Conservation (phyloP, 2,797 vertebrate species). For the Toxotes lorentzi region DNA sequence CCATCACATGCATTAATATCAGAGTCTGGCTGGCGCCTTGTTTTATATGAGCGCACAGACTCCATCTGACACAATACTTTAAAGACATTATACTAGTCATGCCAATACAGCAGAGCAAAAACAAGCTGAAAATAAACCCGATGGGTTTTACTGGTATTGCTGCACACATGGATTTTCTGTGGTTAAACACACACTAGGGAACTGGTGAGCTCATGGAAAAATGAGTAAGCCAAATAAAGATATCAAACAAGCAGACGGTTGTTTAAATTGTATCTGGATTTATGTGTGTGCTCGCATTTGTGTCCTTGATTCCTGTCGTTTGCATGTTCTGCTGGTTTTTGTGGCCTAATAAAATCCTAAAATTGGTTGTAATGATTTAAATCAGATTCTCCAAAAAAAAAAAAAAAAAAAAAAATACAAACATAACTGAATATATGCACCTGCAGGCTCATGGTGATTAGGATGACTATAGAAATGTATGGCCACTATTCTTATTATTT, state of each 20-base stretch:
- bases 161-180: conserved; percentile 68
- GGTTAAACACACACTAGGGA: conserved; percentile 72
- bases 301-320: conserved; percentile 16
- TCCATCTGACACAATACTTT: conserved; percentile 64
- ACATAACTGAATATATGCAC: not conserved
- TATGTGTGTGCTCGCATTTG: conserved; percentile 22
- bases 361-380: not conserved
- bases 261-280: conserved; percentile 55
- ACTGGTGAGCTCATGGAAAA: conserved; percentile 48
- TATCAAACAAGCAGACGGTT: conserved; percentile 50
- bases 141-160: conserved; percentile 62
- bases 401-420: not conserved
- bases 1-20: conserved; percentile 67
- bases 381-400: conserved; percentile 4
- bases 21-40: conserved; percentile 65
- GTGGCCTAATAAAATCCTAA: conserved; percentile 4
- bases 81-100: conserved; percentile 67
- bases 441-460: not conserved
- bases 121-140: conserved; percentile 55
- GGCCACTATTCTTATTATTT: not conserved
- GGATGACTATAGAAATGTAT: not conserved
- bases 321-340: conserved; percentile 13
- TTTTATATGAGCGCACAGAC: conserved; percentile 58
- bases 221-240: conserved; percentile 52
- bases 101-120: conserved; percentile 56